phyloP scores from a whole-genome alignment of 2,113 vertebrate species.

The Ceuthmochares aereus region DNA sequence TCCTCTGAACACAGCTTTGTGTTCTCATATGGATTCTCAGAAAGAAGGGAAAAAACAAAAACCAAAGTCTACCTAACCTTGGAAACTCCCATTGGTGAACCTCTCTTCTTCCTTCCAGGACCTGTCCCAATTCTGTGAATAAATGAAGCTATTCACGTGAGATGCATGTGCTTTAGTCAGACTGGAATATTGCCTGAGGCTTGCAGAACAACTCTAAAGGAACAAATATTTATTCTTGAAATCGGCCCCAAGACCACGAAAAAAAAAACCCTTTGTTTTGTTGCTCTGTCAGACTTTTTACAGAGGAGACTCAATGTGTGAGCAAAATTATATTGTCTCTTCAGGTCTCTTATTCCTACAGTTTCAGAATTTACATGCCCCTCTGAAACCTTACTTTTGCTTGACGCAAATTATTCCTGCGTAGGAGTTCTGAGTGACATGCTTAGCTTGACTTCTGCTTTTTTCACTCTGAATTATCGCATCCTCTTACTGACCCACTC shows the following conservation, averaged over 20 bases:
- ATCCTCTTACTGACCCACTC: background rate
- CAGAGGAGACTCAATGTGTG: background rate
- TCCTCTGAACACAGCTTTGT: background rate
- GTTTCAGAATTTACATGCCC: background rate
- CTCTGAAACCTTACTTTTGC: background rate
- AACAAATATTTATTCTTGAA: background rate
- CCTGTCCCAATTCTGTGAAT: background rate
- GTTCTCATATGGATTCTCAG: conserved; percentile 3
- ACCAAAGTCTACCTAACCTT: background rate
- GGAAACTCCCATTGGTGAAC: background rate
- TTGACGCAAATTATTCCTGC: background rate
- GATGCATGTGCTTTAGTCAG: background rate
- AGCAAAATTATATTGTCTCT: background rate
- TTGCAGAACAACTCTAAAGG: background rate
- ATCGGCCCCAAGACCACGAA: background rate
- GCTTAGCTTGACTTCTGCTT: background rate
- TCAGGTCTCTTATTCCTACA: background rate
- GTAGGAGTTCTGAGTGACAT: background rate
- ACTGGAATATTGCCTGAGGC: background rate
- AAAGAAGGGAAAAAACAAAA: background rate
- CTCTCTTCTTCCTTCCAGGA: background rate
- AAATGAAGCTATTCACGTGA: background rate
- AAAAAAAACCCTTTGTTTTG: background rate
- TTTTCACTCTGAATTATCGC: background rate
- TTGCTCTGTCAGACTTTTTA: background rate